phyloP scores from a whole-genome alignment of 2,113 vertebrate genomes.

The Xenopus borealis region DNA sequence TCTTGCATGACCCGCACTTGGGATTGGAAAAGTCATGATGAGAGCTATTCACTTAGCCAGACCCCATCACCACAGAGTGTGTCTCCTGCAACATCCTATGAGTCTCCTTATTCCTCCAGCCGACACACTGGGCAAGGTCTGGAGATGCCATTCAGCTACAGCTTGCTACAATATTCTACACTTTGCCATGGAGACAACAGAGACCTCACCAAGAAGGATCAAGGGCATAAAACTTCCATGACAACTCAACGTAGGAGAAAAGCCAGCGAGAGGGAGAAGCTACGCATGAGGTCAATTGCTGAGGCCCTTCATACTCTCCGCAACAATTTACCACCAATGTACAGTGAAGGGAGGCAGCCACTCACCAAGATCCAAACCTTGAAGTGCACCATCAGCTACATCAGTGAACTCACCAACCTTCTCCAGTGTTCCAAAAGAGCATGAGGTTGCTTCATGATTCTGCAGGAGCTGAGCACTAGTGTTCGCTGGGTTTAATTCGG shows the following conservation, averaged over 20 bases:
- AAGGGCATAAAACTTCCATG: conserved; percentile 74
- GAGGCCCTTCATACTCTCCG: conserved; percentile 91
- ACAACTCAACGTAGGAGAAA: conserved; percentile 83
- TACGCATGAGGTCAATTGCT: conserved; percentile 91
- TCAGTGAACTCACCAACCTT: conserved; percentile 85
- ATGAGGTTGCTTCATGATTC: conserved; percentile 15
- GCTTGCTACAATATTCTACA: conserved; percentile 54
- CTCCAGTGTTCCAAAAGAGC: conserved; percentile 63
- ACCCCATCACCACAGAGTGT: conserved; percentile 65
- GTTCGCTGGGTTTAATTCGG: too few relatives aligned
- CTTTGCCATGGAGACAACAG: conserved; percentile 56
- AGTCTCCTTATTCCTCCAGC: conserved; percentile 74
- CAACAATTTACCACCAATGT: conserved; percentile 86
- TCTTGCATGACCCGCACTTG: conserved; percentile 65
- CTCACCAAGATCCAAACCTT: conserved; percentile 98
- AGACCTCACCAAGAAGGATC: conserved; percentile 47
- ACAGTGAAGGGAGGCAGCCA: conserved; percentile 89
- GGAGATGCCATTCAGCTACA: conserved; percentile 56
- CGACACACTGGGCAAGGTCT: conserved; percentile 57
- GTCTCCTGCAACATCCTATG: conserved; percentile 72
- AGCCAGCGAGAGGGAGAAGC: conserved; percentile 95
- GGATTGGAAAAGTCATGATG: conserved; percentile 67
- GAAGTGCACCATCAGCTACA: conserved; percentile 95
- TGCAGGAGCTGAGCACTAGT: too few relatives aligned
- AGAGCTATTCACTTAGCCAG: conserved; percentile 55